Percentiles rank a stretch among this genome's conserved stretches.
Evolutionary conservation across 2,113 vertebrate genomes (phyloP).

Genomic region (Xiphophorus couchianus): DNA sequence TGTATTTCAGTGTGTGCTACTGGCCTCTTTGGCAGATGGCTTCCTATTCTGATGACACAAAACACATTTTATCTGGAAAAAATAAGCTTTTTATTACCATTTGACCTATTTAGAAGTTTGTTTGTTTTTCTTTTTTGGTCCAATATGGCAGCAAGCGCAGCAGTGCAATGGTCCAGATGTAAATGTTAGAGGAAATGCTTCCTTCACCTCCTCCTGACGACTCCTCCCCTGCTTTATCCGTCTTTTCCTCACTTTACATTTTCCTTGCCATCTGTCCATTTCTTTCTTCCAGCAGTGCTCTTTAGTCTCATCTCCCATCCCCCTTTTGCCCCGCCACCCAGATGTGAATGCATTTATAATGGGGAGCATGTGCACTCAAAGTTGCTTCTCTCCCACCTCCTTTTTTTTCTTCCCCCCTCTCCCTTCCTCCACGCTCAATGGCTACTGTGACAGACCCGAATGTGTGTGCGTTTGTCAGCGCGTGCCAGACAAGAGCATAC

Average conservation of each 20-base stretch:
- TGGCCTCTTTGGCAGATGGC: conserved; percentile 64
- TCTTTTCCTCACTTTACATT: conserved; percentile 24
- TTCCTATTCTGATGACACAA: conserved; percentile 56
- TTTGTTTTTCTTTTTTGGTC: neutral
- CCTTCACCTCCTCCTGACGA: conserved; percentile 34
- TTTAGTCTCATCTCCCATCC: conserved; percentile 54
- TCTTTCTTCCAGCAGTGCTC: conserved; percentile 41
- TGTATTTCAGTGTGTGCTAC: conserved; percentile 59
- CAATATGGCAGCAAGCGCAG: neutral
- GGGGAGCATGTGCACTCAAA: conserved; percentile 73
- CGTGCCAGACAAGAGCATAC: conserved; percentile 73
- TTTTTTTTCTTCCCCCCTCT: conserved; percentile 29
- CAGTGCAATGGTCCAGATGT: neutral
- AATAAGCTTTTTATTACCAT: conserved; percentile 14
- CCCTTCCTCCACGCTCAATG: conserved; percentile 45
- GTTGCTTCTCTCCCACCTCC: conserved; percentile 54
- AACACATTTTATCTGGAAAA: conserved; percentile 27
- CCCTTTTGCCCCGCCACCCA: conserved; percentile 73
- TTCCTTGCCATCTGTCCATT: conserved; percentile 52
- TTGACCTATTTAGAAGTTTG: conserved; percentile 46
- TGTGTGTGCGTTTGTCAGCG: conserved; percentile 35
- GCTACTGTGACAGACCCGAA: conserved; percentile 65
- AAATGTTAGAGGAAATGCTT: conserved; percentile 12
- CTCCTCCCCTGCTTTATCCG: conserved; percentile 17
- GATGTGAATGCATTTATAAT: conserved; percentile 83